phyloP scores from a whole-genome alignment of 1,140 invertebrate species.

The Laupala kohalensis region DNA sequence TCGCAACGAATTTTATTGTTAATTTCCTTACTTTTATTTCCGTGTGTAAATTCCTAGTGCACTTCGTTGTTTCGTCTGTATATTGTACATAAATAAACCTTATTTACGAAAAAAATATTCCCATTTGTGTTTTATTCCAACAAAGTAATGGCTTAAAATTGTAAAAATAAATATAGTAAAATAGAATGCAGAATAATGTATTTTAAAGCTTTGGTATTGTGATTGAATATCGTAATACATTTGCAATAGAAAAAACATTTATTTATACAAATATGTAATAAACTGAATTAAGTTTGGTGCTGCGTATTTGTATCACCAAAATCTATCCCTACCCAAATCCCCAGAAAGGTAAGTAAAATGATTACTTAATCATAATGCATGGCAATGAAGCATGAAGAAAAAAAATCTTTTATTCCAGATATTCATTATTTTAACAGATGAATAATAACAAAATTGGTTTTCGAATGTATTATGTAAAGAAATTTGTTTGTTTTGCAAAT shows the following conservation, averaged over 20 bases:
- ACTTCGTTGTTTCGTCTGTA: neutral
- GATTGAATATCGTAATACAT: neutral
- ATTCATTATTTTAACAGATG: no score
- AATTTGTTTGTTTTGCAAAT: no score
- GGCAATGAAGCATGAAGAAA: no score
- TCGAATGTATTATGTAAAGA: no score
- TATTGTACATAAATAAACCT: neutral
- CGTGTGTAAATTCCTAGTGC: neutral
- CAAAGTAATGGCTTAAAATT: neutral
- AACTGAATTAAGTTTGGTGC: neutral
- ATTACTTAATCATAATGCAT: no score
- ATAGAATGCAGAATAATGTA: neutral
- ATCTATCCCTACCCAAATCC: neutral
- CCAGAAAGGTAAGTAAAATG: neutral
- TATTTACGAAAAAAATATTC: neutral
- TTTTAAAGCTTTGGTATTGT: neutral
- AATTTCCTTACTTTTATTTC: neutral
- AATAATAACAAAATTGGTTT: no score
- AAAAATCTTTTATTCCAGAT: no score
- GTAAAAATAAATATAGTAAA: neutral
- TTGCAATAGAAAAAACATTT: neutral
- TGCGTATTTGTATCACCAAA: neutral
- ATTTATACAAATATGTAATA: neutral
- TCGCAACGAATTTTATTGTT: neutral
- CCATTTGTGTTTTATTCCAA: neutral